Evolutionary conservation across 2,113 vertebrate species (phyloP).

Genomic region (Epinephelus moara): DNA sequence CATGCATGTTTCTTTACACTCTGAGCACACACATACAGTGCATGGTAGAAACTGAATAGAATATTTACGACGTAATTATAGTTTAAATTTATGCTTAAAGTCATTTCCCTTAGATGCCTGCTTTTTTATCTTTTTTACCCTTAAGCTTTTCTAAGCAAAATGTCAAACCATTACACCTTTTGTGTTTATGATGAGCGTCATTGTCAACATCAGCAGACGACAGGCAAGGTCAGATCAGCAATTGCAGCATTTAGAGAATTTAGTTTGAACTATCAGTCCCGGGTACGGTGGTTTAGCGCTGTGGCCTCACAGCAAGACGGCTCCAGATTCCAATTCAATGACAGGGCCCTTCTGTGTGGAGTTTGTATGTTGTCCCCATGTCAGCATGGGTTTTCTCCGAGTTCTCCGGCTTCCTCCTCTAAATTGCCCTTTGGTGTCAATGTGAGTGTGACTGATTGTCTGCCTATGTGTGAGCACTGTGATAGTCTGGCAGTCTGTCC

Average conservation of each 20-base stretch:
- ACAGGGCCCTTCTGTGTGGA: no score
- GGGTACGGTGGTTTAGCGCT: no score
- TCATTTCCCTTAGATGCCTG: background rate
- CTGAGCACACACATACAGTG: background rate
- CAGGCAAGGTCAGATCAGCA: background rate
- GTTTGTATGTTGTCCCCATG: no score
- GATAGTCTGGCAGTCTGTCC: no score
- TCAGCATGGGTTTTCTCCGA: no score
- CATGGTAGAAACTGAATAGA: background rate
- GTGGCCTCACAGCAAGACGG: no score
- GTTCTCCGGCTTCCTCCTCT: no score
- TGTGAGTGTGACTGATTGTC: no score
- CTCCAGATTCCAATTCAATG: no score
- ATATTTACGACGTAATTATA: background rate
- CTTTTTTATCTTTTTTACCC: background rate
- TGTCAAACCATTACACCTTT: background rate
- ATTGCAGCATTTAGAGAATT: background rate
- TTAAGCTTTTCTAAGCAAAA: background rate
- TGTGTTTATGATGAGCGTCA: background rate
- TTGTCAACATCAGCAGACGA: background rate
- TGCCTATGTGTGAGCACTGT: no score
- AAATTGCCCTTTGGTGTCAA: no score
- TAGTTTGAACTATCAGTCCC: background rate
- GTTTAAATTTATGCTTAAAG: background rate
- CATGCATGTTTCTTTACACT: background rate